phyloP scores from a whole-genome alignment of 2,113 vertebrate genomes.

The Thalassarche chlororhynchos region DNA sequence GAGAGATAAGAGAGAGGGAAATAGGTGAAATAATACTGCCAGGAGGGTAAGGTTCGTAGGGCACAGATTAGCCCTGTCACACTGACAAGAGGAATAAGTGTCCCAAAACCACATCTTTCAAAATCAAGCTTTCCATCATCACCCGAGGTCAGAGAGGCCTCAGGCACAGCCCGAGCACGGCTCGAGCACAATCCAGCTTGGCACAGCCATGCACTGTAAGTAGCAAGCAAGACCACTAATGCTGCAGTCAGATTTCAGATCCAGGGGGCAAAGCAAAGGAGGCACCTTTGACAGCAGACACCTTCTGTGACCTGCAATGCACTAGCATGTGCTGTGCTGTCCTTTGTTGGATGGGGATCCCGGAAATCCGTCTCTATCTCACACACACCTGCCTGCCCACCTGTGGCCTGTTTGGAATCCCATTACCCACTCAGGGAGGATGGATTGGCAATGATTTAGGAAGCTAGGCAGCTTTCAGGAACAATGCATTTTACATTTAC shows the following conservation, averaged over 20 bases:
- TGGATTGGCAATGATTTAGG: background rate
- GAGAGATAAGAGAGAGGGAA: background rate
- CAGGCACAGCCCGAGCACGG: accelerated
- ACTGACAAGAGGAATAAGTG: background rate
- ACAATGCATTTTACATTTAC: background rate
- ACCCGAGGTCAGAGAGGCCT: background rate
- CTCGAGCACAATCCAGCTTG: background rate
- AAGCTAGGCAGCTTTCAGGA: background rate
- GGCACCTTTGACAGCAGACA: background rate
- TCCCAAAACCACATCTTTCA: background rate
- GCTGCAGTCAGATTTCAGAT: background rate
- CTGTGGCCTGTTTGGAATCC: background rate
- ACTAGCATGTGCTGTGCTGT: too few relatives aligned
- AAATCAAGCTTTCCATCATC: background rate
- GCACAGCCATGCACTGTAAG: background rate
- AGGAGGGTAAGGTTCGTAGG: background rate
- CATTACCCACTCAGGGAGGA: background rate
- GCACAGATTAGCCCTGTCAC: background rate
- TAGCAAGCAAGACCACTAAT: background rate
- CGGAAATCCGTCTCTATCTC: background rate
- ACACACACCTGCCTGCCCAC: background rate
- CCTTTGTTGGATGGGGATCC: background rate
- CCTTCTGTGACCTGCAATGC: background rate
- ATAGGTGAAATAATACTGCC: background rate
- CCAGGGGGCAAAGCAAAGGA: background rate